Evolutionary conservation across 2,888 invertebrate genomes (phyloP).

Genomic region (Amblyjoppa fuscipennis): DNA sequence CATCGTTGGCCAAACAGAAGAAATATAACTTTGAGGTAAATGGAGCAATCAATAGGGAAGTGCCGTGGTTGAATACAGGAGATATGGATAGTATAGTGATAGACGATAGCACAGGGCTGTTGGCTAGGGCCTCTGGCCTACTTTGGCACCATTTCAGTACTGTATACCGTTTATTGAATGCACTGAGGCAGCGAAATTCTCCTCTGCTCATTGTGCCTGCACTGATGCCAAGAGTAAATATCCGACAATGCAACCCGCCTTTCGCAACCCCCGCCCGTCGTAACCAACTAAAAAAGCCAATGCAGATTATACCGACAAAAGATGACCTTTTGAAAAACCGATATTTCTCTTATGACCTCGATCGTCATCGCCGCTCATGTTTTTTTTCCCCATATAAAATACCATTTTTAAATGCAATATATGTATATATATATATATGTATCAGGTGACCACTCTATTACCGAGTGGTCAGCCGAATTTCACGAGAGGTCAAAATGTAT

Average conservation of each 20-base stretch:
- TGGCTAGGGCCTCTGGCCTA: constrained; percentile 73
- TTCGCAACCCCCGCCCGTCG: constrained; percentile 55
- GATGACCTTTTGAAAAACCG: constrained; percentile 74
- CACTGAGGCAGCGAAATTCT: constrained; percentile 75
- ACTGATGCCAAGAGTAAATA: constrained; percentile 75
- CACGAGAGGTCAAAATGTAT: constrained; percentile 7
- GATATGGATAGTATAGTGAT: constrained; percentile 71
- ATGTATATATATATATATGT: constrained; percentile 4
- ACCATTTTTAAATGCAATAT: constrained; percentile 36
- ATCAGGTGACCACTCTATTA: neutral
- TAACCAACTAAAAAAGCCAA: constrained; percentile 55
- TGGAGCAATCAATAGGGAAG: constrained; percentile 76
- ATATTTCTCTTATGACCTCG: constrained; percentile 68
- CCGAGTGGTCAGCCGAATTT: neutral
- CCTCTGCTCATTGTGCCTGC: constrained; percentile 73
- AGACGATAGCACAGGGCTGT: constrained; percentile 63
- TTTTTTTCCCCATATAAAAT: constrained; percentile 46
- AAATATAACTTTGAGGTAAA: constrained; percentile 99
- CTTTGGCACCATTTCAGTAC: constrained; percentile 75
- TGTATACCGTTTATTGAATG: constrained; percentile 74
- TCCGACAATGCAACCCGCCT: constrained; percentile 67
- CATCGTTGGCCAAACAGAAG: constrained; percentile 98
- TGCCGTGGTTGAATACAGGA: constrained; percentile 72
- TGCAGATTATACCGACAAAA: constrained; percentile 71
- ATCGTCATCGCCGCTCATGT: constrained; percentile 43